Base-by-base conservation (phyloP, 2,113 vertebrate species). In the Amblyopsis rosae region DNA sequence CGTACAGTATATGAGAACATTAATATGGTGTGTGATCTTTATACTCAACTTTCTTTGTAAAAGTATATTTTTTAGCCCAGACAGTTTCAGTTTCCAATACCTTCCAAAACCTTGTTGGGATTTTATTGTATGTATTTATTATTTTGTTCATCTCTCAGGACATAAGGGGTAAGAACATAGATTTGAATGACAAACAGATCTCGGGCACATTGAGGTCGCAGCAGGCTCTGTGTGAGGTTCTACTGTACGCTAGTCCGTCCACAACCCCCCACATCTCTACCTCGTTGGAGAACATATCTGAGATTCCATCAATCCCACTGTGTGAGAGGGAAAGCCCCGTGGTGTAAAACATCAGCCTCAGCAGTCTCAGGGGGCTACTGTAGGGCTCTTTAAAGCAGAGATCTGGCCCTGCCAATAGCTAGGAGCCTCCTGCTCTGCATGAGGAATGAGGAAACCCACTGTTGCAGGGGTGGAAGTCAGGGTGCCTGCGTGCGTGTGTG, bases 281-380 rank as follows among this genome's bases (percentile, higher is more conserved):
- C 41, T 59, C 67, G 83, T 80, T 77, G 67, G 72, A 65, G 66
- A 78, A 71, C 81, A 84, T 87, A 83, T 81, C 83, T 76, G 82
- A 73, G 82, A 90, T 90, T 91, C 88, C 89, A 80, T 72, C 70
- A 76, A 82, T 82, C 73, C 81, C 82, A 78, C 79, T 81, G 85
- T 59, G 50, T 79, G 79, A 75, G 77, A 85, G 85, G 75, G 81
- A 84, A 88, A 71, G 76, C 32, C 84, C 80, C 75, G 68, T 75
- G 67, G 77, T 82, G 85, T 84, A 83, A 86, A 16, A 81, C 75
- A 80, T 75, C 81, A 55, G 66, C 73, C 73, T 85, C 83, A 87
- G 85, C 84, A 83, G 45, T 83, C 66, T 82, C 72, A 82, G 76
- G 63, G 35, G 35, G 12, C 9, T 76, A 53, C 75, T 9, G n/a